Percentiles rank a stretch among this genome's conserved stretches.
Evolutionary conservation across 2,797 vertebrate genomes (phyloP).

Genomic region (Aplochiton taeniatus): DNA sequence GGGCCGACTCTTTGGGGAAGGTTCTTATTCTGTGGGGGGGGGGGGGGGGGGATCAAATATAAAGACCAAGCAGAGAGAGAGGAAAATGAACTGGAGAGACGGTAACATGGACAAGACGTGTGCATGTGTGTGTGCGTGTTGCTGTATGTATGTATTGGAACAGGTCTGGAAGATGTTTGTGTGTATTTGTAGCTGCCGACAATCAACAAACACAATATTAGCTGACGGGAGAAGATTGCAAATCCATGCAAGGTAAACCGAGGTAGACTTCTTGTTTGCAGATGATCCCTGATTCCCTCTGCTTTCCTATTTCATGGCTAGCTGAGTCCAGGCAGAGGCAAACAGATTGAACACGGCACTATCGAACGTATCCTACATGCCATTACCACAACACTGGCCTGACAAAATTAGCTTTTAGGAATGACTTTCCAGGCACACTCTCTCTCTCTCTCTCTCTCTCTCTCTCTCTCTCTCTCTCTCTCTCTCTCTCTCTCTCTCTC

Average conservation of each 20-base stretch:
- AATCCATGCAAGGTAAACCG: background rate
- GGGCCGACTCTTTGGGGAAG: conserved; percentile 86
- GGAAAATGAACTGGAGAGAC: background rate
- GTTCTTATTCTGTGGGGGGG: conserved; percentile 82
- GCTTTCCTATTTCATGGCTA: conserved; percentile 7
- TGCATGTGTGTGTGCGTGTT: too few relatives aligned
- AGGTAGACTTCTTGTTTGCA: conserved; percentile 2
- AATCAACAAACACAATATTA: conserved; percentile 5
- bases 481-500: background rate
- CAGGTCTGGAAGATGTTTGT: too few relatives aligned
- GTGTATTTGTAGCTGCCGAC: too few relatives aligned
- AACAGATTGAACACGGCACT: conserved; percentile 9
- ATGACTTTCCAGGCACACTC: background rate
- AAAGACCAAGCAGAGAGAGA: background rate
- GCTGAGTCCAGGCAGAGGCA: background rate
- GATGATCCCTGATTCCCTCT: background rate
- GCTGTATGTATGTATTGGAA: too few relatives aligned
- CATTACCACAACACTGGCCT: background rate
- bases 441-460: background rate
- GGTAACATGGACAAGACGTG: background rate
- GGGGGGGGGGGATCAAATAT: background rate
- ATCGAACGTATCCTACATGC: background rate
- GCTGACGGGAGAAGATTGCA: conserved; percentile 4
- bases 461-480: conserved; percentile 6
- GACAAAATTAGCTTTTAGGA: conserved; percentile 10